Base-by-base conservation (phyloP, 2,797 vertebrate species). In the Ctenochaetus hawaiiensis region DNA sequence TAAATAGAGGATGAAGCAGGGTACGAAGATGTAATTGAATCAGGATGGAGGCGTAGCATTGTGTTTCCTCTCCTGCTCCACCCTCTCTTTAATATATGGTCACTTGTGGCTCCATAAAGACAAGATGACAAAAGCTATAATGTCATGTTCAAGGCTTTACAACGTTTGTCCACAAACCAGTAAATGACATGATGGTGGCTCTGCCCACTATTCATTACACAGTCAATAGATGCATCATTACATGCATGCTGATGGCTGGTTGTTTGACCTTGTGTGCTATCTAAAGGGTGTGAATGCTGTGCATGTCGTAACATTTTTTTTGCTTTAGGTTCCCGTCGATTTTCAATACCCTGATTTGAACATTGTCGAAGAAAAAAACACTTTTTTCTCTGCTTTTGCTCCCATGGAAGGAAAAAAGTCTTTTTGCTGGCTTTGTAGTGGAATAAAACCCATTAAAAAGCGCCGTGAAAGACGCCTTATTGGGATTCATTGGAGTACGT, bases 351-450 rank as follows among this genome's bases (percentile, higher is more conserved):
- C 92, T 94, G 92, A 93, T 93, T 90, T 77, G 49, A 85, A 84
- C 5, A 2, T 72, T 74, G 66, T 88, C 58, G 73, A 54, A 86
- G 63, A 75, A 58, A 71, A 63, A 80, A 84, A 82, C 14, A 23
- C 63, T 54, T 67, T 56, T 61, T 76, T 76, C 53, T 59, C 65
- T 75, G 51, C 73, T 83, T 89, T 78, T 66, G 65, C 56, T 86
- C 67, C 76, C 62, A 61, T 34, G 45, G 49, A 77, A 71, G 72
- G 47, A 80, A 74, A 80, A 2, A 81, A 68, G 87, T 89, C 72
- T 89, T 91, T 94, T 84, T 93, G 91, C 92, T 92, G 92, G 89
- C 84, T 91, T 89, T 79, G 54, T 87, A 75, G 76, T 86, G 75
- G 75, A 84, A 67, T 75, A 81, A 78, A 79, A 89, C 69, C 62